Percentiles rank a stretch among this genome's conserved stretches.
Evolutionary conservation across 2,888 invertebrate genomes (phyloP).

Genomic region (Myopa tessellatipennis): DNA sequence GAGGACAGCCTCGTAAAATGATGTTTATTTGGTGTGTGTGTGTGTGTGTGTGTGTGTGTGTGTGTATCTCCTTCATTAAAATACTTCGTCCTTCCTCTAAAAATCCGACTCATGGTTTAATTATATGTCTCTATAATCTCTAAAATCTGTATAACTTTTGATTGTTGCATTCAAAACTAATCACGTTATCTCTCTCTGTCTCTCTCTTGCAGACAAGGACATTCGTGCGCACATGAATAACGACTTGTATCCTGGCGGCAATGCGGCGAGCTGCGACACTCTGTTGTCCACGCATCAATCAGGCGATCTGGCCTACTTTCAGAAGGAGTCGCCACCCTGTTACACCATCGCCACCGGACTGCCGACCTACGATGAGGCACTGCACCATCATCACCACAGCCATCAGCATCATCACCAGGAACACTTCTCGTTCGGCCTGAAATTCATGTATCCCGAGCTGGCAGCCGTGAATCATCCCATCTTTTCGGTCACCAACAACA

Average conservation of each 20-base stretch:
- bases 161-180: background rate
- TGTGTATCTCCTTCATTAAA: no score
- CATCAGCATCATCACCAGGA: background rate
- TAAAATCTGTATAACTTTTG: no score
- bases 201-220: slow-evolving; percentile 63
- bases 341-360: slow-evolving; percentile 75
- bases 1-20: no score
- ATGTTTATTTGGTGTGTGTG: no score
- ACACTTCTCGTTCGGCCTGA: slow-evolving; percentile 64
- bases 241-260: slow-evolving; percentile 53
- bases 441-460: slow-evolving; percentile 64
- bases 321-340: slow-evolving; percentile 72
- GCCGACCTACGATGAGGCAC: slow-evolving; percentile 74
- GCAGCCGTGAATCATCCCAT: slow-evolving; percentile 60
- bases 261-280: slow-evolving; percentile 49
- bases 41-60: no score
- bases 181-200: slow-evolving; percentile 33
- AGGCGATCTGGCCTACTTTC: slow-evolving; percentile 62
- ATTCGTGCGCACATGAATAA: slow-evolving; percentile 61
- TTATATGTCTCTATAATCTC: no score
- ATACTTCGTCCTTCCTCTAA: no score
- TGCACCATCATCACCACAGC: slow-evolving; percentile 67
- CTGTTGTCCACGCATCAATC: slow-evolving; percentile 34
- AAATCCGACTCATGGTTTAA: no score
- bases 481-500: slow-evolving; percentile 23